Evolutionary conservation across 2,888 invertebrate genomes (phyloP), one percentile per base, ranked within the genome.

Genomic region (Priocnemis perturbator): DNA sequence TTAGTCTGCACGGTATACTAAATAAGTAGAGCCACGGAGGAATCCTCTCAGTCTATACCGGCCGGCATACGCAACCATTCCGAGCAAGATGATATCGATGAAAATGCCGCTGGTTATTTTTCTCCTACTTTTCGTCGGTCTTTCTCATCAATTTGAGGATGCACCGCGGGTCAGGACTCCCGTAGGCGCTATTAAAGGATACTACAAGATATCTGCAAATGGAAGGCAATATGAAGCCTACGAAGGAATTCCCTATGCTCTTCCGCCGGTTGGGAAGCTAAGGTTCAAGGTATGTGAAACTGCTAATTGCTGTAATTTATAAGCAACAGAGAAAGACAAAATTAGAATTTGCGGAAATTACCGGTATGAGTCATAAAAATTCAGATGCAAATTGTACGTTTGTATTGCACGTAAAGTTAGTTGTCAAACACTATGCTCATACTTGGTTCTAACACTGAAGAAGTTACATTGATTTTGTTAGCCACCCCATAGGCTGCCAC

Each of bases 191-290:
- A 69, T 87, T 21, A 78, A 64, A 53, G 87, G 86, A 20, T 83
- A 82, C 17, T 76, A 83, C 64, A 81, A 83, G 62, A 56, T 63
- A 19, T 86, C 87, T 1, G 73, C 74, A 19, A 74, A 83, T 61
- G 85, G 86, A 37, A 78, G 77, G 59, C 71, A 74, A 37, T 85
- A 79, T n/a, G 78, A 81, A 59, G 84, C 85, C 11, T 87, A 83
- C 61, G 85, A 86, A 71, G 87, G 87, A 2, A 83, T 87, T 20
- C 87, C 87, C 15, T 87, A 85, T 69, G 87, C 86, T 19, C 45
- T 79, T 19, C 82, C 87, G 17, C 87, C 86, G 3, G 64, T 78
- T 23, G 86, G 85, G 23, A 76, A 84, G 53, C 74, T 84, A 37
- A 80, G 87, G 66, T 87, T 87, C 71, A 80, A 82, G 77, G 87